A percentile compares a stretch with the other conserved stretches of the same genome.
phyloP scores from a whole-genome alignment of 2,888 invertebrate species.

The Caenorhabditis sp. region DNA sequence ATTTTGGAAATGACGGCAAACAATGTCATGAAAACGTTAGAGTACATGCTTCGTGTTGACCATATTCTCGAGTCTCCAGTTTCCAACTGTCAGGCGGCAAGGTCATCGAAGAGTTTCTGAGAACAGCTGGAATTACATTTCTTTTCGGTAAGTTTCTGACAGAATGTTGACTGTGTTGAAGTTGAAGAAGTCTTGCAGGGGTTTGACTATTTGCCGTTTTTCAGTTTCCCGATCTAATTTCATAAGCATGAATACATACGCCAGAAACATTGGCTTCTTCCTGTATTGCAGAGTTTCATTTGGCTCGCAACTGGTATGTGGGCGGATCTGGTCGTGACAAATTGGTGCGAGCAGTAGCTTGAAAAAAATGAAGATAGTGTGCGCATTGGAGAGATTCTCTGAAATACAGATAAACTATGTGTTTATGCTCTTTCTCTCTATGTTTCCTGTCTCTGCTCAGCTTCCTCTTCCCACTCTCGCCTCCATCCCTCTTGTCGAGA shows the following conservation, averaged over 20 bases:
- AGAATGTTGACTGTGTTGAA: too few species aligned
- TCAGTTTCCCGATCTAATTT: conserved; percentile 38
- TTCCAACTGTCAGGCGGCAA: neutral
- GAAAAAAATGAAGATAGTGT: conserved; percentile 30
- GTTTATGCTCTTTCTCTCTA: conserved; percentile 56
- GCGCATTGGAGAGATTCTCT: conserved; percentile 28
- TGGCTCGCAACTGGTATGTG: conserved; percentile 50
- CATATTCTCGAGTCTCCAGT: neutral
- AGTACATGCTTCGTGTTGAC: conserved; percentile 2
- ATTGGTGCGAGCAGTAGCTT: conserved; percentile 29
- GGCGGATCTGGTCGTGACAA: conserved; percentile 55
- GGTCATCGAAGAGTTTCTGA: neutral
- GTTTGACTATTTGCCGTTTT: neutral
- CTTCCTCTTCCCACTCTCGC: conserved; percentile 17
- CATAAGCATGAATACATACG: conserved; percentile 23
- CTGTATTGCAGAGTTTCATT: conserved; percentile 33
- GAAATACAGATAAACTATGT: conserved; percentile 62
- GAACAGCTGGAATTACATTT: neutral
- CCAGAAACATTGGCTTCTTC: conserved; percentile 36
- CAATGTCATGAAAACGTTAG: neutral
- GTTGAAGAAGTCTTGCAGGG: too few species aligned
- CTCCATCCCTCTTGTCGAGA: conserved; percentile 22
- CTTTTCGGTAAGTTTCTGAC: too few species aligned
- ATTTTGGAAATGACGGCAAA: conserved; percentile 1
- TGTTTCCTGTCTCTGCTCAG: too few species aligned